Conservation (phyloP, 2,888 invertebrate species). For the Tuberolachnus salignus region DNA sequence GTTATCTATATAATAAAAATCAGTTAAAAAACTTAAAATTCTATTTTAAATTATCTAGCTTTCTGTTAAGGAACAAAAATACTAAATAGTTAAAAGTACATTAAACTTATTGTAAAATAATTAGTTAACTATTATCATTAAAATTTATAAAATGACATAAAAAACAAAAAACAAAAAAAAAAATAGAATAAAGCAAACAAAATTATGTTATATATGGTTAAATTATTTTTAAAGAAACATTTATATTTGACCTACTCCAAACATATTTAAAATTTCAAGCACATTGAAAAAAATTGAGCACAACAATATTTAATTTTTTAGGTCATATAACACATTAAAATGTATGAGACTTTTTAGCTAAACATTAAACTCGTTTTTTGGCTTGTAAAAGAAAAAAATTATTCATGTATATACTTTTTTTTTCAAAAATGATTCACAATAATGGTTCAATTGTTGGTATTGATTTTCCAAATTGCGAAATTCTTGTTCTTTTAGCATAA, state of each 20-base stretch:
- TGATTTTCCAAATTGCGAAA: slow-evolving; percentile 33
- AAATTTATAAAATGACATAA: background rate
- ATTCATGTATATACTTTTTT: slow-evolving; percentile 29
- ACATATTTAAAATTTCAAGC: background rate
- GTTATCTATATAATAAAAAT: background rate
- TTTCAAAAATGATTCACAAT: slow-evolving; percentile 38
- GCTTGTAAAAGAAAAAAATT: background rate
- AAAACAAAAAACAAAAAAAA: background rate
- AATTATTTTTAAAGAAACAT: background rate
- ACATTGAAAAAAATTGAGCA: background rate
- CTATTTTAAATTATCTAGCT: background rate
- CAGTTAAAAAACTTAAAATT: background rate
- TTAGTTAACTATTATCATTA: background rate
- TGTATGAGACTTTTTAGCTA: background rate
- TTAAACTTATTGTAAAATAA: background rate
- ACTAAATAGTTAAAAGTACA: background rate
- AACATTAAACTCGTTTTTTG: background rate
- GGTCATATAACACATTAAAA: background rate
- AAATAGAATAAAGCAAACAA: background rate
- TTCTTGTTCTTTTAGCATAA: slow-evolving; percentile 26
- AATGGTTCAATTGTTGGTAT: slow-evolving; percentile 29
- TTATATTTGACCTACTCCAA: background rate
- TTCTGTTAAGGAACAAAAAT: background rate
- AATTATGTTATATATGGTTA: background rate
- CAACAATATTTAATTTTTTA: background rate